phyloP scores from a whole-genome alignment of 2,113 vertebrate species.

The Setophaga petechia region DNA sequence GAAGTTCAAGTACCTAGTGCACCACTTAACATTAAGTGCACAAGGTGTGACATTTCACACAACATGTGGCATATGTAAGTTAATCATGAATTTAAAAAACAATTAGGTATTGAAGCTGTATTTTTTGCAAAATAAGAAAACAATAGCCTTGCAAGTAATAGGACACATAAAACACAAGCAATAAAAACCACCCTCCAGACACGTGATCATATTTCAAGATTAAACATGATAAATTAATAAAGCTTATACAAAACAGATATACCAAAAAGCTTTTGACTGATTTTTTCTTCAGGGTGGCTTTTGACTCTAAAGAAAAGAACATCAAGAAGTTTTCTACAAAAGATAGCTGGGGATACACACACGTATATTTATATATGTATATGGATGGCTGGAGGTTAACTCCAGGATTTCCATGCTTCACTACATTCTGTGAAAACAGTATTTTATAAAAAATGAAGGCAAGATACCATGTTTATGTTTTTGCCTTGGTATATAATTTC shows the following conservation, averaged over 20 bases:
- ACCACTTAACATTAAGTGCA: neutral
- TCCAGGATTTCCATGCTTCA: neutral
- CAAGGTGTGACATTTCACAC: neutral
- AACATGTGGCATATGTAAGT: fast-evolving
- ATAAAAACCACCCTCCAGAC: neutral
- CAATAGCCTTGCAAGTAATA: neutral
- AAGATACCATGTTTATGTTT: neutral
- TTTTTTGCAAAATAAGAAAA: neutral
- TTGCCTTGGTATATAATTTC: neutral
- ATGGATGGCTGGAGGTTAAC: neutral
- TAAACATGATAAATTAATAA: neutral
- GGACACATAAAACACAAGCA: neutral
- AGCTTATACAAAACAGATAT: neutral
- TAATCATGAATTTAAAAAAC: neutral
- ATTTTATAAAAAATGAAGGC: neutral
- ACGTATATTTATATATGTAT: fast-evolving
- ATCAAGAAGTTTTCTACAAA: neutral
- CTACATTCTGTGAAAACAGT: neutral
- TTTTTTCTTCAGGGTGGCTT: neutral
- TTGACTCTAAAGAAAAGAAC: neutral
- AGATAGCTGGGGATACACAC: fast-evolving
- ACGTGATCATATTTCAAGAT: neutral
- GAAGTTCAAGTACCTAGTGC: neutral
- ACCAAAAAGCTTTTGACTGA: neutral
- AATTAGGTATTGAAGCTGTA: neutral